A percentile compares a stretch with the other conserved stretches of the same genome.
These are phyloP conservation scores for Sclerurus mexicanus DNA, from an alignment of 2,113 vertebrate genomes.

Conservation along the genomic window DNA sequence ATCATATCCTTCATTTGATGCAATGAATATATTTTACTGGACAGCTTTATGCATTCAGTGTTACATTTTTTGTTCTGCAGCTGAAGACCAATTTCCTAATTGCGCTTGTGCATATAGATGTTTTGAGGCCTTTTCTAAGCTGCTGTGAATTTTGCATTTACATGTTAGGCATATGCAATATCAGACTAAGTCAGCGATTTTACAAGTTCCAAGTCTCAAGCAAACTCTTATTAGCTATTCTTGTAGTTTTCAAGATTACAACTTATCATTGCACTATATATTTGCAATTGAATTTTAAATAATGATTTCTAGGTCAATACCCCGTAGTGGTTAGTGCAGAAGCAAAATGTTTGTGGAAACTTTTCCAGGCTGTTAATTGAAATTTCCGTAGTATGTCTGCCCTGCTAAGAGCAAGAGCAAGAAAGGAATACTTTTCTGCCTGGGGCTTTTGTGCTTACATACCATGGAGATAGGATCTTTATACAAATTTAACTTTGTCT, in stretches of 20 bases:
- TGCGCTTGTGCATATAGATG: not conserved
- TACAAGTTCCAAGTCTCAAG: not conserved
- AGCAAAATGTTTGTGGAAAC: not conserved
- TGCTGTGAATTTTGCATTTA: not conserved
- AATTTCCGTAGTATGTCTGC: not conserved
- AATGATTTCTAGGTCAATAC: not conserved
- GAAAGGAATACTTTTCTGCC: not conserved
- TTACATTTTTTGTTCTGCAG: not conserved
- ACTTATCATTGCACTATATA: not conserved
- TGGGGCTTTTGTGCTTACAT: not conserved
- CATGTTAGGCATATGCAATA: not conserved
- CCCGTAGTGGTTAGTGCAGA: not conserved
- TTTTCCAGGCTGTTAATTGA: not conserved
- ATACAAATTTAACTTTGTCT: not conserved
- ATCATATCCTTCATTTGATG: not conserved
- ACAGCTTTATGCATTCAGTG: not conserved
- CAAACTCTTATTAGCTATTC: not conserved
- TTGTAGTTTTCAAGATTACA: not conserved
- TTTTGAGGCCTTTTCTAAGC: not conserved
- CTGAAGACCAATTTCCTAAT: not conserved
- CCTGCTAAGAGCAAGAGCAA: not conserved
- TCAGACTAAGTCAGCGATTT: not conserved
- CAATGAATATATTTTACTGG: slow-evolving; percentile 20
- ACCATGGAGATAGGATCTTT: not conserved
- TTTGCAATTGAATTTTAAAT: not conserved